A percentile compares a stretch with the other conserved stretches of the same genome.
Evolutionary conservation across 2,888 invertebrate genomes (phyloP).

Genomic region (Enchytraeus crypticus): DNA sequence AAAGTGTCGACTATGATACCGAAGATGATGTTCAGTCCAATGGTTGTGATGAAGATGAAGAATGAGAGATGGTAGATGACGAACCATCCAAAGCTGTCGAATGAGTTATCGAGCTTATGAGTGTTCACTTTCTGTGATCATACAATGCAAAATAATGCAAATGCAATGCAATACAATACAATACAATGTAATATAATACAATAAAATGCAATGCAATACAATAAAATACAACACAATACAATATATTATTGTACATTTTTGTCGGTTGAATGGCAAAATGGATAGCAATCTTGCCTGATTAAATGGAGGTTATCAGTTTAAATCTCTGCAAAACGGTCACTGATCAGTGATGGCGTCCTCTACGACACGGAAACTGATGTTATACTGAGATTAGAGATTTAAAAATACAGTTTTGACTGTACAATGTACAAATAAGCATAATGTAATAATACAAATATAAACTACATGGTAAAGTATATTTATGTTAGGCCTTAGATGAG

Average conservation of each 20-base stretch:
- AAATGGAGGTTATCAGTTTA: background rate
- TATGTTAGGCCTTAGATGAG: no score
- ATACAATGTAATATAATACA: no score
- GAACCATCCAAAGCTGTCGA: slow-evolving; percentile 41
- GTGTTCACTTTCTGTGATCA: slow-evolving; percentile 26
- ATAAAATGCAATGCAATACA: no score
- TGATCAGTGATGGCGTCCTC: no score
- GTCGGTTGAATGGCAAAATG: background rate
- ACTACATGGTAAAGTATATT: no score
- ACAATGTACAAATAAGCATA: no score
- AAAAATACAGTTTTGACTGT: no score
- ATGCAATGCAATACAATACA: no score
- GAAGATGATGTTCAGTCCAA: slow-evolving; percentile 50
- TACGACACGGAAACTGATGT: no score
- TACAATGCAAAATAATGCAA: background rate
- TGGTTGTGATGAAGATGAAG: slow-evolving; percentile 49
- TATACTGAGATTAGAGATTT: no score
- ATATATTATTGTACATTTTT: background rate
- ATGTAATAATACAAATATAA: no score
- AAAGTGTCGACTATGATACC: slow-evolving; percentile 51
- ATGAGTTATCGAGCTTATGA: slow-evolving; percentile 30
- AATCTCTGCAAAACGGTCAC: no score
- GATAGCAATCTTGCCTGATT: background rate
- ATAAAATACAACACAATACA: background rate
- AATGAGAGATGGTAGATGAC: slow-evolving; percentile 47